These are phyloP conservation scores for Nebria ingens DNA, from an alignment of 1,140 invertebrate genomes.

Conservation along the genomic window DNA sequence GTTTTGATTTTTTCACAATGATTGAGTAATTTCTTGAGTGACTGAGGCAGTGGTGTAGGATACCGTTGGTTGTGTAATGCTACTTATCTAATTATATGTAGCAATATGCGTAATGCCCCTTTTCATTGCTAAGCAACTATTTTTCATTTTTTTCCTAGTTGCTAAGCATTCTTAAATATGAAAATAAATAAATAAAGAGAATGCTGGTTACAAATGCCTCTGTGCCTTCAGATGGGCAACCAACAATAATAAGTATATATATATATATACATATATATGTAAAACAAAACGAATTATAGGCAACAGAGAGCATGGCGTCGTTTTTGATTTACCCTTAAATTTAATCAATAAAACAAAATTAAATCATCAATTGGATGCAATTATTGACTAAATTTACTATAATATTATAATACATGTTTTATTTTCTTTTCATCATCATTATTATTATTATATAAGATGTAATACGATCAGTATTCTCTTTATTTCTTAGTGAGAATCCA, in stretches of 20 bases:
- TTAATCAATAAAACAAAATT: not conserved
- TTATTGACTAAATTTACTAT: too few relatives aligned
- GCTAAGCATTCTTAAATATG: not conserved
- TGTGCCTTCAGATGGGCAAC: constrained; percentile 5
- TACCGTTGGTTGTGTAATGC: too few relatives aligned
- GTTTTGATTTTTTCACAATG: too few relatives aligned
- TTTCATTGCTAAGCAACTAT: constrained; percentile 3
- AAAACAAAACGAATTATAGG: not conserved
- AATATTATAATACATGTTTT: not conserved
- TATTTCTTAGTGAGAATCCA: too few relatives aligned
- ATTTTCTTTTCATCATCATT: too few relatives aligned
- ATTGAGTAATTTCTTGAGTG: too few relatives aligned
- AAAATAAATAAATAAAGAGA: constrained; percentile 5
- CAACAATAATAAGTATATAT: not conserved
- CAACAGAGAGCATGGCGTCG: constrained; percentile 7
- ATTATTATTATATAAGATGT: not conserved
- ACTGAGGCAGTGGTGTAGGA: too few relatives aligned
- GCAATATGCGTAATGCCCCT: not conserved
- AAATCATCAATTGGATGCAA: too few relatives aligned
- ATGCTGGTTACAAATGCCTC: constrained; percentile 1
- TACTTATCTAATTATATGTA: too few relatives aligned
- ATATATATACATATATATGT: not conserved
- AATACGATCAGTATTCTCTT: not conserved
- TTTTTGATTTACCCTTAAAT: not conserved
- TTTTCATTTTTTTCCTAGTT: not conserved